Evolutionary conservation across 2,113 vertebrate species (phyloP).

Genomic region (Pampusana beccarii): DNA sequence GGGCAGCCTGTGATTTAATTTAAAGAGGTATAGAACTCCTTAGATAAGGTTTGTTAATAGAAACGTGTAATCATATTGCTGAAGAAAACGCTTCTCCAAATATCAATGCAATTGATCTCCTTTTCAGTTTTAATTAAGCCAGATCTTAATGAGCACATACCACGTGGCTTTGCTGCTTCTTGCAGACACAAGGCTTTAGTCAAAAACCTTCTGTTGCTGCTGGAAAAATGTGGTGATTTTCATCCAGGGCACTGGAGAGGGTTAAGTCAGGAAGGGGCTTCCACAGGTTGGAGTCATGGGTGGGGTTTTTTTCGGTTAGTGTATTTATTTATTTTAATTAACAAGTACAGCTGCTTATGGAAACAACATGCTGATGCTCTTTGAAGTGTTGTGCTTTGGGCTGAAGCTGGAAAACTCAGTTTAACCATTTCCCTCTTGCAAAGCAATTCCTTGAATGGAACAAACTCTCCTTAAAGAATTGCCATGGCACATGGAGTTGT

Average conservation of each 20-base stretch:
- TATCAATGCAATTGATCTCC: background rate
- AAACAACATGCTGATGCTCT: fast-evolving
- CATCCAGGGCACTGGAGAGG: background rate
- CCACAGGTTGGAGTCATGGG: background rate
- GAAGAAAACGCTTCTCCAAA: background rate
- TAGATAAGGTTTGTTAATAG: background rate
- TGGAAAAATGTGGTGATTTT: background rate
- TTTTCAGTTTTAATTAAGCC: constrained; percentile 4
- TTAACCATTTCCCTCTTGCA: fast-evolving
- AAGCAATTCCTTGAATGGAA: background rate
- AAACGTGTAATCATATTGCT: background rate
- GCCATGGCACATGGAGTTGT: fast-evolving
- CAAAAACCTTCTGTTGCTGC: background rate
- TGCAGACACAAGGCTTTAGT: background rate
- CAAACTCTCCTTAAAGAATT: background rate
- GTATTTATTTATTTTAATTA: no score
- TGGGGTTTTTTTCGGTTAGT: no score
- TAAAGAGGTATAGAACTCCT: background rate
- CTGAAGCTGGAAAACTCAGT: background rate
- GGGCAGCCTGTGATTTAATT: background rate
- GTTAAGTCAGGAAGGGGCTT: background rate
- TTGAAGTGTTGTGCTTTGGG: background rate
- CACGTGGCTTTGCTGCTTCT: background rate
- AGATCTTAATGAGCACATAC: fast-evolving
- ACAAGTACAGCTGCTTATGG: fast-evolving